phyloP scores from a whole-genome alignment of 1,140 invertebrate genomes.

The Nasonia longicornis region DNA sequence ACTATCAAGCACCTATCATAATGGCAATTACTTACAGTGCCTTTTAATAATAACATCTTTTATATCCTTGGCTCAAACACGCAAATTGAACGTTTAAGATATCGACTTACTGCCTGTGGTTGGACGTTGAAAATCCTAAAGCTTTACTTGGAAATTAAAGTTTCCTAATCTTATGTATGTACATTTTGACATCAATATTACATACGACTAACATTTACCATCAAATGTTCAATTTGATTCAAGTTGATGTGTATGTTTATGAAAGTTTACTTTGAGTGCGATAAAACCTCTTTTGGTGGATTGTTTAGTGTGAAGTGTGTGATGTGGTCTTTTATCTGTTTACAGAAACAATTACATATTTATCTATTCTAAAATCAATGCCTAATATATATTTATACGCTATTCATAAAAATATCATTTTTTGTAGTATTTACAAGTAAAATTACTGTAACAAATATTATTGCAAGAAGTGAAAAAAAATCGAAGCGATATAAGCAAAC shows the following conservation, averaged over 20 bases:
- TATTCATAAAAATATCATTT: neutral
- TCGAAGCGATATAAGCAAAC: neutral
- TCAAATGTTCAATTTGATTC: neutral
- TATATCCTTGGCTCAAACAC: conserved; percentile 3
- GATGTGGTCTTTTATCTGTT: neutral
- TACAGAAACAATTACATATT: neutral
- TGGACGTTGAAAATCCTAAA: neutral
- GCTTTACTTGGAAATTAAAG: neutral
- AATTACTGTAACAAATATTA: neutral
- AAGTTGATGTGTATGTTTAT: neutral
- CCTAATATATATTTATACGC: neutral
- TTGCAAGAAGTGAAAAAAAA: neutral
- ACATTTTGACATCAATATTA: neutral
- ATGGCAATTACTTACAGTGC: neutral
- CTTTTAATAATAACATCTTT: neutral
- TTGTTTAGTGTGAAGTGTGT: neutral
- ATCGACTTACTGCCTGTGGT: neutral
- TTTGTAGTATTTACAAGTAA: neutral
- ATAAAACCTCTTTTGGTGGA: neutral
- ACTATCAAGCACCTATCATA: neutral
- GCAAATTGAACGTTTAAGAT: neutral
- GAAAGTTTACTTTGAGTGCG: neutral
- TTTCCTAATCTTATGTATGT: neutral
- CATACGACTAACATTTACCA: conserved; percentile 1
- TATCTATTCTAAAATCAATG: conserved; percentile 17